phyloP scores from a whole-genome alignment of 2,888 invertebrate genomes.

The Dorcus hopei region DNA sequence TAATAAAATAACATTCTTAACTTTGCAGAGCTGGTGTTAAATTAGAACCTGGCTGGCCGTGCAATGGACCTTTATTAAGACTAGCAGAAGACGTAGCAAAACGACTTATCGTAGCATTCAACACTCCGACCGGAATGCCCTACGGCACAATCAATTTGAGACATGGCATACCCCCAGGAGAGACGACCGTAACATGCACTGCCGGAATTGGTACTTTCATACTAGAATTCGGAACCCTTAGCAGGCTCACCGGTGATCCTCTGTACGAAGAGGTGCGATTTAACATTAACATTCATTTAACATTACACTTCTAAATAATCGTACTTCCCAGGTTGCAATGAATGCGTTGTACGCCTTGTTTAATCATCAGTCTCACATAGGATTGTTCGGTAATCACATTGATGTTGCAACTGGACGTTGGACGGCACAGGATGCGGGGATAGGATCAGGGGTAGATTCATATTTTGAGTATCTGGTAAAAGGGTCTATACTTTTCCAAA shows the following conservation, averaged over 20 bases:
- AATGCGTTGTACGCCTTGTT: slow-evolving; percentile 88
- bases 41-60: slow-evolving; percentile 94
- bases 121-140: slow-evolving; percentile 92
- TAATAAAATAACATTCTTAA: no score
- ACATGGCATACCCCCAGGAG: slow-evolving; percentile 88
- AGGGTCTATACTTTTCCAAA: slow-evolving; percentile 86
- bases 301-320: background rate
- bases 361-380: slow-evolving; percentile 80
- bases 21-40: slow-evolving; percentile 67
- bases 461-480: slow-evolving; percentile 98
- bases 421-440: slow-evolving; percentile 94
- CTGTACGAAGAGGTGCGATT: slow-evolving; percentile 80
- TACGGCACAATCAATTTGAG: slow-evolving; percentile 94
- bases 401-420: slow-evolving; percentile 92
- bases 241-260: slow-evolving; percentile 89
- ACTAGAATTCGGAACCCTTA: slow-evolving; percentile 92
- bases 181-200: slow-evolving; percentile 96
- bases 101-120: slow-evolving; percentile 84
- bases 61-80: slow-evolving; percentile 87
- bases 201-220: slow-evolving; percentile 98
- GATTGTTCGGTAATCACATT: slow-evolving; percentile 94
- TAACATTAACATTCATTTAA: background rate
- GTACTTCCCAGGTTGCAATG: slow-evolving; percentile 68
- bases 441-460: slow-evolving; percentile 79
- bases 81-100: slow-evolving; percentile 94